phyloP scores from a whole-genome alignment of 2,888 invertebrate genomes.

The Deilephila elpenor region DNA sequence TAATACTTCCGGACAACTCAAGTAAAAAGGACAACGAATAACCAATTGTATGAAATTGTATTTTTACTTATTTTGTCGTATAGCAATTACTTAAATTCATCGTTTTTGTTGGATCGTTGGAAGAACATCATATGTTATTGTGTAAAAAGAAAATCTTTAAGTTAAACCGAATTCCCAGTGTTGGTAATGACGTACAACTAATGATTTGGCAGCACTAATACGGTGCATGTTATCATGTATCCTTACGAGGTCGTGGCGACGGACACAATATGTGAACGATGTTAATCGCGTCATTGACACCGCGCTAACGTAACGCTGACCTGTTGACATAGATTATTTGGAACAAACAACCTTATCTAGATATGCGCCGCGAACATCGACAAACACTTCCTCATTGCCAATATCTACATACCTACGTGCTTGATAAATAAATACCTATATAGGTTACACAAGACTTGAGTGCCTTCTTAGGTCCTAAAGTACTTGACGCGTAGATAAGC shows the following conservation, averaged over 20 bases:
- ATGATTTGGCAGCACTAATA: not conserved
- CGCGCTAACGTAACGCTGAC: constrained; percentile 11
- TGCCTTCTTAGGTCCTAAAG: too few species aligned
- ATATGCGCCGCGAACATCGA: not conserved
- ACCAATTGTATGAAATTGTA: too few species aligned
- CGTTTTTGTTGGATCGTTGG: too few species aligned
- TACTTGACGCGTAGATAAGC: too few species aligned
- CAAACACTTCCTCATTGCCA: constrained; percentile 11
- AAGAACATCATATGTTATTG: too few species aligned
- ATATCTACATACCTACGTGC: not conserved
- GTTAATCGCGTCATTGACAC: not conserved
- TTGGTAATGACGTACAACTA: not conserved
- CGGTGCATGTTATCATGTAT: not conserved
- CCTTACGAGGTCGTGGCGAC: not conserved
- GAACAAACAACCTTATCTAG: constrained; percentile 4
- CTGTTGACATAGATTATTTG: not conserved
- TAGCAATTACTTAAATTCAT: too few species aligned
- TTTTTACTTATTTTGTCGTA: too few species aligned
- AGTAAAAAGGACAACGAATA: too few species aligned
- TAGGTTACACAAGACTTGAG: not conserved
- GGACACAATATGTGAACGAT: not conserved
- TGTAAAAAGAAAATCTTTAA: too few species aligned
- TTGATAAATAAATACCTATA: not conserved
- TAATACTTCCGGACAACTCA: too few species aligned
- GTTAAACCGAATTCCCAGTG: too few species aligned